Percentiles rank a stretch among this genome's conserved stretches.
Evolutionary conservation across 2,888 invertebrate species (phyloP).

Genomic region (Cheilosia pagana): DNA sequence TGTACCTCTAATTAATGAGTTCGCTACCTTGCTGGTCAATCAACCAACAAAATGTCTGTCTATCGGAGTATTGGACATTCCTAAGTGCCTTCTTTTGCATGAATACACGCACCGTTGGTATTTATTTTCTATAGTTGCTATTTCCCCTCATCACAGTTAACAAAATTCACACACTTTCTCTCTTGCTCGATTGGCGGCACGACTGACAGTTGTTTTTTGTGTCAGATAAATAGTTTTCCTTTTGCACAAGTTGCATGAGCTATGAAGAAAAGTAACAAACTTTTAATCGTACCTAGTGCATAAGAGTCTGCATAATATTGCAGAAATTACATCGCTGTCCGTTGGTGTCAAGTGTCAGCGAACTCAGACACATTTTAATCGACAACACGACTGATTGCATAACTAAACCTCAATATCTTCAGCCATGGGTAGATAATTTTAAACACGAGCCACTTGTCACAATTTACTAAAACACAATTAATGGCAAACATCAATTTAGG

Average conservation of each 20-base stretch:
- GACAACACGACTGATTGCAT: neutral
- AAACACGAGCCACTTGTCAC: slow-evolving; percentile 19
- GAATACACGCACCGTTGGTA: neutral
- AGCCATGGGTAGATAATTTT: neutral
- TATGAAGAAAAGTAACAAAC: neutral
- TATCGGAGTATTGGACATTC: slow-evolving; percentile 4
- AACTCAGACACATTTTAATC: slow-evolving; percentile 1
- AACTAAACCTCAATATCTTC: too few species aligned
- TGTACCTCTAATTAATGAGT: slow-evolving; percentile 11
- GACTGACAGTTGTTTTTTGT: slow-evolving; percentile 19
- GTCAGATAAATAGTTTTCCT: slow-evolving; percentile 6
- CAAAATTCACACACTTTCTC: slow-evolving; percentile 46
- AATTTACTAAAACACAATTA: slow-evolving; percentile 9
- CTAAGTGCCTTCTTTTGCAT: slow-evolving; percentile 13
- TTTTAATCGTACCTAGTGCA: neutral
- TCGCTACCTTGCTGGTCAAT: slow-evolving; percentile 1
- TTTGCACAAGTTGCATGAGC: neutral
- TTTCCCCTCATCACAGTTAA: slow-evolving; percentile 3
- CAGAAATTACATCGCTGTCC: neutral
- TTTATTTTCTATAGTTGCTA: slow-evolving; percentile 7
- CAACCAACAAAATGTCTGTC: slow-evolving; percentile 11
- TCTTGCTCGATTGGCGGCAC: neutral
- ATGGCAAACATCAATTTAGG: slow-evolving; percentile 2
- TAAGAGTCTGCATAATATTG: neutral
- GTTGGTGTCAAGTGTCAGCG: slow-evolving; percentile 16